Conservation (phyloP, 2,888 invertebrate species). For the Malacosoma neustria region DNA sequence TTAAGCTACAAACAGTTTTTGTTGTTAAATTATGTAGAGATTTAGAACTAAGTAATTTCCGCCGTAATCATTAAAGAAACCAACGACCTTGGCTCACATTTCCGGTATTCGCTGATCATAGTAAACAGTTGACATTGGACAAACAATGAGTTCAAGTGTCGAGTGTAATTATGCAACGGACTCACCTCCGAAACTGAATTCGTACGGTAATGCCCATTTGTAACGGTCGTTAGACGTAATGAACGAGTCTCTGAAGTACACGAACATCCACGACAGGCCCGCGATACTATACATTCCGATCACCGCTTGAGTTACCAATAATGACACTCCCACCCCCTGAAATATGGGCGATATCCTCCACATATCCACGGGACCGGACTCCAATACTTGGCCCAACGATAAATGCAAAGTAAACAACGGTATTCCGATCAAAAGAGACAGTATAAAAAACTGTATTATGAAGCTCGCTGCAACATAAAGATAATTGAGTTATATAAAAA, state of each 20-base stretch:
- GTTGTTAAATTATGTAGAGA: too few relatives aligned
- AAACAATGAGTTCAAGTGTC: slow-evolving; percentile 18
- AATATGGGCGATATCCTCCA: slow-evolving; percentile 95
- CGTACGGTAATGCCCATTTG: slow-evolving; percentile 86
- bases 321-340: slow-evolving; percentile 90
- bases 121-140: slow-evolving; percentile 22
- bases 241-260: slow-evolving; percentile 91
- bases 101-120: slow-evolving; percentile 26
- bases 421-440: slow-evolving; percentile 87
- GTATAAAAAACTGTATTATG: slow-evolving; percentile 89
- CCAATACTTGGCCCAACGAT: slow-evolving; percentile 88
- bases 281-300: slow-evolving; percentile 91
- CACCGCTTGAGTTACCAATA: slow-evolving; percentile 85
- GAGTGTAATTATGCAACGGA: slow-evolving; percentile 11
- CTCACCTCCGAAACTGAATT: slow-evolving; percentile 79
- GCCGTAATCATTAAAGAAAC: neutral
- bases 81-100: slow-evolving; percentile 28
- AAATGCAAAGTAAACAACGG: slow-evolving; percentile 90
- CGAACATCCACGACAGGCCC: slow-evolving; percentile 93
- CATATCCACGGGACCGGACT: slow-evolving; percentile 92
- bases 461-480: slow-evolving; percentile 80
- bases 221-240: slow-evolving; percentile 85
- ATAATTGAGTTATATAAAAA: slow-evolving; percentile 3
- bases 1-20: too few relatives aligned
- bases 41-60: too few relatives aligned